Evolutionary conservation across 2,888 invertebrate genomes (phyloP).

Genomic region (Pterostichus niger): DNA sequence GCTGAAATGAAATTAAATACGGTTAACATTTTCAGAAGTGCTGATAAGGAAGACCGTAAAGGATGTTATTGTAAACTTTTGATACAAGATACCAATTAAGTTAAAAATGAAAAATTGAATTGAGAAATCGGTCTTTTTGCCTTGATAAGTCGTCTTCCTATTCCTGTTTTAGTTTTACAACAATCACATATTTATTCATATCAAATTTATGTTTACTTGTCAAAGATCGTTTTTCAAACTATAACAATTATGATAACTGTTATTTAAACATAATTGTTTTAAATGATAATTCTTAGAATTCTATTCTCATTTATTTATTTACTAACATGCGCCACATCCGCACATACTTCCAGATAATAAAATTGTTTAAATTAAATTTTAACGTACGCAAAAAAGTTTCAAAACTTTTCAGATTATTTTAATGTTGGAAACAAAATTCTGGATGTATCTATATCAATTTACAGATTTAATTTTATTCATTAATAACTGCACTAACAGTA

Average conservation of each 20-base stretch:
- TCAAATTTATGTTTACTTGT: conserved; percentile 41
- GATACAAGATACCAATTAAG: conserved; percentile 3
- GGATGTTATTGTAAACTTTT: conserved; percentile 51
- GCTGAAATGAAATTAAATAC: conserved; percentile 26
- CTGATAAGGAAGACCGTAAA: conserved; percentile 40
- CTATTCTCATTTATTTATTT: conserved; percentile 26
- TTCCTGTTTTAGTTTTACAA: conserved; percentile 17
- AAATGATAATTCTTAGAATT: neutral
- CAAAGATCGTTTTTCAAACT: conserved; percentile 31
- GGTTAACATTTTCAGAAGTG: conserved; percentile 30
- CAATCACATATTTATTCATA: conserved; percentile 22
- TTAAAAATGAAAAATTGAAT: conserved; percentile 24
- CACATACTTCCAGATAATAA: too few species aligned
- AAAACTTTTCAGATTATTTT: too few species aligned
- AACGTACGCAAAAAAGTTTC: too few species aligned
- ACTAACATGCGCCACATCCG: neutral
- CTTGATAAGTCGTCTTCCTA: conserved; percentile 37
- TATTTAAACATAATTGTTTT: conserved; percentile 17
- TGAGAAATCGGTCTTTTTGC: conserved; percentile 35
- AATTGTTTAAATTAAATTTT: too few species aligned
- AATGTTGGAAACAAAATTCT: too few species aligned
- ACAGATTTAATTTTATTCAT: too few species aligned
- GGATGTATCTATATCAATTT: too few species aligned
- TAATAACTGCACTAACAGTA: too few species aligned
- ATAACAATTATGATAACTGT: conserved; percentile 20